Evolutionary conservation across 2,888 invertebrate genomes (phyloP).

Genomic region (Coremacera marginata): DNA sequence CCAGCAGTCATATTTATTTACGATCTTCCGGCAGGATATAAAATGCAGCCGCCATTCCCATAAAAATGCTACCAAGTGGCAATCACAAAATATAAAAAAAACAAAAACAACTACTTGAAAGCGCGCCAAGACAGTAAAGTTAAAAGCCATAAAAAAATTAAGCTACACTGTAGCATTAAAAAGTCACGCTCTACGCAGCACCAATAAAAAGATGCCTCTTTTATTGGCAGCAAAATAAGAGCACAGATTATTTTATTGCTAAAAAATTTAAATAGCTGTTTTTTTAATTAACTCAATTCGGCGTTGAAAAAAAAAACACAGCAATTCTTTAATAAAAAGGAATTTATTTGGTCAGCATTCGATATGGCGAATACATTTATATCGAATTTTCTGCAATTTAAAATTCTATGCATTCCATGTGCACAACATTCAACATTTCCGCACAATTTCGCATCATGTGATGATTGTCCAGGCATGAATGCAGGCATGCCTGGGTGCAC

Average conservation of each 20-base stretch:
- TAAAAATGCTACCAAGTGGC: neutral
- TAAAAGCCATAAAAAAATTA: neutral
- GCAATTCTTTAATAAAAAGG: neutral
- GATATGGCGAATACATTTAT: conserved; percentile 13
- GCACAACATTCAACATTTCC: conserved; percentile 3
- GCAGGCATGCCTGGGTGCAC: conserved; percentile 3
- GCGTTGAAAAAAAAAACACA: neutral
- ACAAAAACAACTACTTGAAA: neutral
- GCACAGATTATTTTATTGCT: too few species aligned
- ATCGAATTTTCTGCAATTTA: conserved; percentile 32
- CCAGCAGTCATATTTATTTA: neutral
- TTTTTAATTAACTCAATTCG: too few species aligned
- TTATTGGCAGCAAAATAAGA: neutral
- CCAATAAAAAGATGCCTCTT: neutral
- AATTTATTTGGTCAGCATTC: conserved; percentile 1
- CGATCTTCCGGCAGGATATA: neutral
- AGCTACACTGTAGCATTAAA: too few species aligned
- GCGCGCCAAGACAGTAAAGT: neutral
- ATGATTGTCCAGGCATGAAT: neutral
- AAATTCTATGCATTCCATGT: conserved; percentile 31
- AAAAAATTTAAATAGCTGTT: too few species aligned
- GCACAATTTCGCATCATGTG: conserved; percentile 7
- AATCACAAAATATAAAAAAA: neutral
- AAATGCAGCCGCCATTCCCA: neutral
- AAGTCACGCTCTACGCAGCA: too few species aligned